phyloP scores from a whole-genome alignment of 2,888 invertebrate genomes.

The Eristalinus aeneus region DNA sequence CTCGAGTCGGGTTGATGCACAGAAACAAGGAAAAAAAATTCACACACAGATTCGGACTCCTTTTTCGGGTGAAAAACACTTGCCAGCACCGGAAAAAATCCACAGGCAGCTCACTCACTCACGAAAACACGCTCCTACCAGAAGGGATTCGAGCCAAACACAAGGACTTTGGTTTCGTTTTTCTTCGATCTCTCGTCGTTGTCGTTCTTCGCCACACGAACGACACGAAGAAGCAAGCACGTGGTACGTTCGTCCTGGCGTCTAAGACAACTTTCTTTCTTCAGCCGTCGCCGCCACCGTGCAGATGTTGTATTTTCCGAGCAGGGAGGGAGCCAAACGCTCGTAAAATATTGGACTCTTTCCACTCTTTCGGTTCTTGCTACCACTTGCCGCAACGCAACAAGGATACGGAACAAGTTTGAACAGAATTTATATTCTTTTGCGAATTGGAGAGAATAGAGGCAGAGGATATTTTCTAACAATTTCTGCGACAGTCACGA shows the following conservation, averaged over 20 bases:
- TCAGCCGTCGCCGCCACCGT: background rate
- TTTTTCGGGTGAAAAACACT: background rate
- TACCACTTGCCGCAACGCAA: slow-evolving; percentile 36
- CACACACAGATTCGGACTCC: background rate
- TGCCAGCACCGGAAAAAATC: slow-evolving; percentile 21
- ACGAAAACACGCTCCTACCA: background rate
- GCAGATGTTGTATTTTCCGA: background rate
- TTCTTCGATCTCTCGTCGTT: background rate
- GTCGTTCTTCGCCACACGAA: background rate
- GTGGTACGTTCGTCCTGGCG: background rate
- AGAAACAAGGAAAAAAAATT: background rate
- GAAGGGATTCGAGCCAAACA: slow-evolving; percentile 44
- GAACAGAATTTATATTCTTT: background rate
- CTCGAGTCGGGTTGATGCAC: background rate
- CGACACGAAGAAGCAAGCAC: slow-evolving; percentile 3
- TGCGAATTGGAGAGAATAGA: background rate
- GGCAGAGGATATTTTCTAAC: background rate
- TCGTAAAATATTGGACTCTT: background rate
- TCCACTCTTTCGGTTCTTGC: slow-evolving; percentile 6
- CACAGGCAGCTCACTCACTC: background rate
- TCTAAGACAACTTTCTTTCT: slow-evolving; percentile 16
- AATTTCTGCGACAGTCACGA: slow-evolving; percentile 54
- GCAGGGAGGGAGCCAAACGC: no score
- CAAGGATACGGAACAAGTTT: slow-evolving; percentile 53
- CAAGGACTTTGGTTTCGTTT: slow-evolving; percentile 11